These are phyloP conservation scores for Paradoxurus hermaphroditus DNA, from an alignment of 2,113 vertebrate species.

Conservation along the genomic window DNA sequence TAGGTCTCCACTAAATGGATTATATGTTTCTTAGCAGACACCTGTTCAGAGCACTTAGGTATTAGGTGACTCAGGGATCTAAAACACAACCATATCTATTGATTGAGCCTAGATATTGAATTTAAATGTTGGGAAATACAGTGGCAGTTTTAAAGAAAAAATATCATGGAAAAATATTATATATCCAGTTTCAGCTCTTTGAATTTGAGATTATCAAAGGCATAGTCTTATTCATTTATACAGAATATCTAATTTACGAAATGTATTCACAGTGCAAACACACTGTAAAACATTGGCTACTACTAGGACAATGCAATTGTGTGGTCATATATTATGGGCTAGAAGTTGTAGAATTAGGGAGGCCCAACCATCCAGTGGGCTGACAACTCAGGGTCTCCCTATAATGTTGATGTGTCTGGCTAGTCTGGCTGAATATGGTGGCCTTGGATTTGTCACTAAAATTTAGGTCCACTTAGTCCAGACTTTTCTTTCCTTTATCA, in stretches of 20 bases:
- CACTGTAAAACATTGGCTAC: not conserved
- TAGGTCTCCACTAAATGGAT: conserved; percentile 51
- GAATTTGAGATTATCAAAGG: not conserved
- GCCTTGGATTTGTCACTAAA: not conserved
- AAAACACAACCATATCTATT: conserved; percentile 23
- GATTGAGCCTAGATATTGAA: conserved; percentile 23
- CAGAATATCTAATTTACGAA: not conserved
- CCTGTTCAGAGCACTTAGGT: conserved; percentile 62
- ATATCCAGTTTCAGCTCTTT: not conserved
- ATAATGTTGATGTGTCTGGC: not conserved
- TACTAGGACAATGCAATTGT: not conserved
- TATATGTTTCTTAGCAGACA: conserved; percentile 63
- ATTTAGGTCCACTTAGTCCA: not conserved
- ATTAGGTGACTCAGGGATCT: conserved; percentile 31
- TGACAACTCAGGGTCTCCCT: not conserved
- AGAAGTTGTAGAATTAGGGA: not conserved
- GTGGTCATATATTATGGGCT: not conserved
- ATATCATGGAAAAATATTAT: not conserved
- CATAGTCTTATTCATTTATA: not conserved
- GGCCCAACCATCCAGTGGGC: not conserved
- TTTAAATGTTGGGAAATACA: conserved; percentile 36
- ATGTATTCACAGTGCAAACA: not conserved
- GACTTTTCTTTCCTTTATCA: not conserved
- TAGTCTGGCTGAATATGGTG: not conserved
- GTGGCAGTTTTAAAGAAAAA: not conserved